These are phyloP conservation scores for Diploscapter pachys DNA, from an alignment of 1,140 invertebrate species.

Conservation along the genomic window DNA sequence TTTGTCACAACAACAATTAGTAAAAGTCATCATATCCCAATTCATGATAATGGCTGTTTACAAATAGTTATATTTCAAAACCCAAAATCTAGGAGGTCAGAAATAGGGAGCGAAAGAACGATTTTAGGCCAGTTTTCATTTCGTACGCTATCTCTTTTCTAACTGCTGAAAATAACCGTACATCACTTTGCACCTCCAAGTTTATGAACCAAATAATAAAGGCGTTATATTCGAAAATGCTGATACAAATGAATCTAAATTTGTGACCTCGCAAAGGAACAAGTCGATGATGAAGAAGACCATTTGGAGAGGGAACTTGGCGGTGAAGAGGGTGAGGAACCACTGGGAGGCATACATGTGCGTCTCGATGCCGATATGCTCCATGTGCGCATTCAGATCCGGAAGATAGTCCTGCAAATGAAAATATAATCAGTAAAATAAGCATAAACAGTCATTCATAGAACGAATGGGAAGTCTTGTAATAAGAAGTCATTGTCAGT, in stretches of 20 bases:
- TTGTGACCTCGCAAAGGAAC: slow-evolving; percentile 69
- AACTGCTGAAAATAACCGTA: no score
- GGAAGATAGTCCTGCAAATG: slow-evolving; percentile 77
- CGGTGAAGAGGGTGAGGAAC: slow-evolving; percentile 97
- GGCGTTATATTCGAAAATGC: no score
- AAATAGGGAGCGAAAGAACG: no score
- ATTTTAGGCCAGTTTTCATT: no score
- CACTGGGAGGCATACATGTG: slow-evolving; percentile 99
- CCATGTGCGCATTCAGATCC: slow-evolving; percentile 84
- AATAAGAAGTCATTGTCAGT: no score
- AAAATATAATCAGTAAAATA: neutral
- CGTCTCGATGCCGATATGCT: slow-evolving; percentile 83
- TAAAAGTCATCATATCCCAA: no score
- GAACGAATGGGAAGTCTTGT: no score
- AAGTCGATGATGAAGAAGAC: slow-evolving; percentile 96
- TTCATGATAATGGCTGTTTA: neutral
- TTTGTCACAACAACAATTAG: no score
- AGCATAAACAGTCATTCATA: neutral
- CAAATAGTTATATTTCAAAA: neutral
- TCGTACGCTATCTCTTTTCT: no score
- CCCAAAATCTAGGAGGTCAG: no score
- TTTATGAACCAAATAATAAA: no score
- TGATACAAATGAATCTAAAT: neutral
- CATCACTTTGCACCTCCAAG: no score
- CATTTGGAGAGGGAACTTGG: slow-evolving; percentile 91